These are phyloP conservation scores for Noctuana brunneofusca DNA, from an alignment of 2,888 invertebrate genomes.

Conservation along the genomic window DNA sequence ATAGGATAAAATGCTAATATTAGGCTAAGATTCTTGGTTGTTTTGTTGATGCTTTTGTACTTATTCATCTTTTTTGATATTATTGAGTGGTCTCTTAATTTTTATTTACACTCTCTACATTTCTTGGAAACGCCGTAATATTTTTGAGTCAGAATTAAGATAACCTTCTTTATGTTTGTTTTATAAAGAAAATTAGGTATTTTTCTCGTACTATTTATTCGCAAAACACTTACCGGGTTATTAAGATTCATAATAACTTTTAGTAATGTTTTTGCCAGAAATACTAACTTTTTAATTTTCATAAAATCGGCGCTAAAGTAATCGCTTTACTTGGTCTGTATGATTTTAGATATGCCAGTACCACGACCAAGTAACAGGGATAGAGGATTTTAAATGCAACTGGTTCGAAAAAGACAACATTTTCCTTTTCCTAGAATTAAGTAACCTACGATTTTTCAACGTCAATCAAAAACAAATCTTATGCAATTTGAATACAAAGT, in stretches of 20 bases:
- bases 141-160: too few species aligned
- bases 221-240: neutral
- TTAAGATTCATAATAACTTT: neutral
- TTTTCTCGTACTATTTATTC: neutral
- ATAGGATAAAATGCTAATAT: too few species aligned
- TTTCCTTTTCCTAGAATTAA: constrained; percentile 55
- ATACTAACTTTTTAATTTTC: constrained; percentile 74
- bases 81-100: too few species aligned
- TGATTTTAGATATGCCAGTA: constrained; percentile 76
- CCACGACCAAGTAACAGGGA: constrained; percentile 72
- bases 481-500: constrained; percentile 46
- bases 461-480: constrained; percentile 47
- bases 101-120: too few species aligned
- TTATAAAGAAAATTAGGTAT: too few species aligned
- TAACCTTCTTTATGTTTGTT: too few species aligned
- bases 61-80: too few species aligned
- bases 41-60: too few species aligned
- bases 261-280: constrained; percentile 47
- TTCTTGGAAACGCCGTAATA: too few species aligned
- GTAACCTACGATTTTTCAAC: constrained; percentile 49
- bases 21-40: too few species aligned
- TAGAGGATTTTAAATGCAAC: constrained; percentile 77
- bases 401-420: constrained; percentile 82
- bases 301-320: constrained; percentile 69
- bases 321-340: constrained; percentile 78